Evolutionary conservation across 2,113 vertebrate species (phyloP).

Genomic region (Poeciliopsis prolifica): DNA sequence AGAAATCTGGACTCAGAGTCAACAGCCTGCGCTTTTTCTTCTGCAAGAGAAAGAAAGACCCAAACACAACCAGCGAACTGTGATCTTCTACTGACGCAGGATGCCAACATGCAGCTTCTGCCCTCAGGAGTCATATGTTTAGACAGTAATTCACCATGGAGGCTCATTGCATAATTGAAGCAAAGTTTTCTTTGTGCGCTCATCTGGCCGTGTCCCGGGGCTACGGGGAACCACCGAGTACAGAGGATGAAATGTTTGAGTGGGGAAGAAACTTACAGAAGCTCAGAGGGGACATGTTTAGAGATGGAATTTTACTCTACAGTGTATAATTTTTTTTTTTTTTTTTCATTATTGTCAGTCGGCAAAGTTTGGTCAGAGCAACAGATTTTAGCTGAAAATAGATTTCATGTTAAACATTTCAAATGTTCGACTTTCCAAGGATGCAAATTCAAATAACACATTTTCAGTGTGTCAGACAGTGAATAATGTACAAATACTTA

Average conservation of each 20-base stretch:
- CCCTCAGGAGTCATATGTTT: constrained; percentile 21
- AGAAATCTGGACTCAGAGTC: constrained; percentile 1
- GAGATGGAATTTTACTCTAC: neutral
- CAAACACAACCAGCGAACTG: neutral
- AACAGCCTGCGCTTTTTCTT: neutral
- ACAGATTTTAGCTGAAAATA: no score
- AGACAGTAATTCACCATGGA: no score
- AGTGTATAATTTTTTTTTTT: neutral
- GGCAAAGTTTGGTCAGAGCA: no score
- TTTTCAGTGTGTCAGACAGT: no score
- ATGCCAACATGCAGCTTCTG: constrained; percentile 1
- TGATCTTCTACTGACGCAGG: constrained; percentile 15
- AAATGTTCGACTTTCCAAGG: no score
- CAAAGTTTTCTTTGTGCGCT: constrained; percentile 13
- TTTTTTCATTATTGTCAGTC: neutral
- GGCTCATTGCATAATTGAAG: neutral
- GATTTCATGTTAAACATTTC: no score
- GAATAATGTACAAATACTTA: no score
- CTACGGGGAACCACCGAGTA: neutral
- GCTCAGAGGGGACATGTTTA: neutral
- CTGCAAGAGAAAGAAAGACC: neutral
- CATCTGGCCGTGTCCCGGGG: neutral
- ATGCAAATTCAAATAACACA: no score
- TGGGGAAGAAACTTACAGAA: neutral
- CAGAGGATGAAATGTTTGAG: neutral